phyloP scores from a whole-genome alignment of 2,797 vertebrate species.

The Rhinatrema bivittatum region DNA sequence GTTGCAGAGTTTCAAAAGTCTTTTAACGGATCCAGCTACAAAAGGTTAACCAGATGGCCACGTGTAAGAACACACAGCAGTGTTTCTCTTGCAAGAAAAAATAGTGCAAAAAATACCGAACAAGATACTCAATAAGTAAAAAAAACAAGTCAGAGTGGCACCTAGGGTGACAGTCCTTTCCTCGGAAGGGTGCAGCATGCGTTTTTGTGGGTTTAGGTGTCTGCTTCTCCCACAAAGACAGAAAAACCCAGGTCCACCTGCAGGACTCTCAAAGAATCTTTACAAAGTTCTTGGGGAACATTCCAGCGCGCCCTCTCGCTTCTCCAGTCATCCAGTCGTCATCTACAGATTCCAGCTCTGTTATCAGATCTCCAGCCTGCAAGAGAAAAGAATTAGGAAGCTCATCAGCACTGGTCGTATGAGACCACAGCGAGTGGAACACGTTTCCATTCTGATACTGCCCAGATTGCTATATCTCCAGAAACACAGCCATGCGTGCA shows the following conservation, averaged over 20 bases:
- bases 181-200: conserved; percentile 16
- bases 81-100: too few relatives aligned
- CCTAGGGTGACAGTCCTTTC: conserved; percentile 14
- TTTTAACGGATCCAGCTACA: too few relatives aligned
- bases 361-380: conserved; percentile 75
- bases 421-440: too few relatives aligned
- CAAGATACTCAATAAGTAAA: conserved; percentile 13
- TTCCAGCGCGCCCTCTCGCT: conserved; percentile 64
- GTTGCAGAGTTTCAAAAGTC: too few relatives aligned
- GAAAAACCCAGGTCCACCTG: conserved; percentile 22
- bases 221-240: conserved; percentile 14
- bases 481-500: too few relatives aligned
- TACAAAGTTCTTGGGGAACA: conserved; percentile 83
- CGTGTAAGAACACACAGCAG: too few relatives aligned
- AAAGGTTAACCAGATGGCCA: too few relatives aligned
- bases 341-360: conserved; percentile 67
- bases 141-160: conserved; percentile 39
- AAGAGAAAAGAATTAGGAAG: too few relatives aligned
- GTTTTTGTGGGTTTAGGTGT: conserved; percentile 26
- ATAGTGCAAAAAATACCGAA: conserved; percentile 60
- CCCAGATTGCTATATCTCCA: too few relatives aligned
- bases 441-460: too few relatives aligned
- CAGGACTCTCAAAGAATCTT: conserved; percentile 51
- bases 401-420: not conserved
- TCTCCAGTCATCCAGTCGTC: conserved; percentile 84